Evolutionary conservation across 2,888 invertebrate genomes (phyloP), one percentile per base, ranked within the genome.

Genomic region (Strigamia crassipes): DNA sequence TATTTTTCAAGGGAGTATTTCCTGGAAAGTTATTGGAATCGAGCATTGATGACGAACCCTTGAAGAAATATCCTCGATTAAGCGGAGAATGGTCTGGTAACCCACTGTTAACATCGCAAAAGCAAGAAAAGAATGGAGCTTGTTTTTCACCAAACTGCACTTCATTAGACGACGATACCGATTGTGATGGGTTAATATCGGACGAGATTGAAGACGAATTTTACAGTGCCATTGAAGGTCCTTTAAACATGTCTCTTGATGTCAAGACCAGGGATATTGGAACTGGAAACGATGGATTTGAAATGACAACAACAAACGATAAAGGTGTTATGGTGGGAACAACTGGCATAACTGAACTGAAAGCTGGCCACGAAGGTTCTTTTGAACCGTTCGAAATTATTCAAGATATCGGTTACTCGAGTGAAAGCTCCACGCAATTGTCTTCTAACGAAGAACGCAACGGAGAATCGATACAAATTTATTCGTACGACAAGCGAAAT

Each of bases 41-140:
- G 84, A 90, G 89, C 86, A 90, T 92, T 86, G 93, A 93, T 91
- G 93, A 93, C 88, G 94, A 93, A 86, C 94, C 94, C 80, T 92
- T 92, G 81, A 89, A 91, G 84, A 94, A 94, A 87, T 92, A 92
- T 86, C 93, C 93, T n/a, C 89, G 93, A 51, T 81, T 84, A 42
- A 84, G 84, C 81, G 83, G 83, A 27, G 83, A 83, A 31, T 83
- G 82, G 81, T 34, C 66, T 34, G 81, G 73, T 34, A 61, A 61
- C 31, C 12, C 81, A 3, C 13, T 41, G 34, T 42, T 41, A 4
- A 41, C 34, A 77, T 15, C 31, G 5, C 31, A 34, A 15, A 8
- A 13, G 3, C 15, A 1, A 13, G 41, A 79, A 41, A 41, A 79
- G 13, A 34, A 23, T 79, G 41, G 21, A 23, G 42, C 79, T 23